phyloP scores from a whole-genome alignment of 2,113 vertebrate genomes.

The Eptatretus burgeri region DNA sequence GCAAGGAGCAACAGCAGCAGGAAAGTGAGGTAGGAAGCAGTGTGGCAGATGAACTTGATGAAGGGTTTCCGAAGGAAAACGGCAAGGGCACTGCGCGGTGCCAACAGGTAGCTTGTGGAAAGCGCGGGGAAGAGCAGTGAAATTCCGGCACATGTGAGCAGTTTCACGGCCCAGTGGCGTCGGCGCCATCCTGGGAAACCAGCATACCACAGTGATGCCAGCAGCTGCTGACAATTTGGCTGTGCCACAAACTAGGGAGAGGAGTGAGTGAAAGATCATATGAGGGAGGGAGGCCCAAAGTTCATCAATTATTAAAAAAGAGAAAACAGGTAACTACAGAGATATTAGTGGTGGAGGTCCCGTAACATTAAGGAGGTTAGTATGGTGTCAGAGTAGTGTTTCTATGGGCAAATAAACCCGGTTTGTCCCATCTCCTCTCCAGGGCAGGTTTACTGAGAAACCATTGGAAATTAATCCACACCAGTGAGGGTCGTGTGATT shows the following conservation, averaged over 20 bases:
- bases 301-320: background rate
- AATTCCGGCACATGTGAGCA: slow-evolving; percentile 74
- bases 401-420: no score
- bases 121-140: slow-evolving; percentile 65
- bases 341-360: no score
- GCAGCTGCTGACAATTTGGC: slow-evolving; percentile 86
- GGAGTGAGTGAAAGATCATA: slow-evolving; percentile 1
- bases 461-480: no score
- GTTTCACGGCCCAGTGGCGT: slow-evolving; percentile 75
- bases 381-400: no score
- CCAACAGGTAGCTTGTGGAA: slow-evolving; percentile 57
- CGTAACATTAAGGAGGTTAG: no score
- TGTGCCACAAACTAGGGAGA: slow-evolving; percentile 63
- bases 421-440: no score
- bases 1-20: slow-evolving; percentile 79
- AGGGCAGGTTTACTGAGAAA: no score
- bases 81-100: slow-evolving; percentile 61
- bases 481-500: no score
- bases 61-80: slow-evolving; percentile 90
- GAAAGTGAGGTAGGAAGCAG: slow-evolving; percentile 78
- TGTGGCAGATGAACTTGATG: slow-evolving; percentile 97
- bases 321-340: background rate
- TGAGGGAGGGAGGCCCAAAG: background rate
- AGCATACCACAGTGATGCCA: slow-evolving; percentile 83
- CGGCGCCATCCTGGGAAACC: slow-evolving; percentile 85